A percentile compares a stretch with the other conserved stretches of the same genome.
These are phyloP conservation scores for Muntiacus reevesi DNA, from an alignment of 2,113 vertebrate species.

Conservation along the genomic window DNA sequence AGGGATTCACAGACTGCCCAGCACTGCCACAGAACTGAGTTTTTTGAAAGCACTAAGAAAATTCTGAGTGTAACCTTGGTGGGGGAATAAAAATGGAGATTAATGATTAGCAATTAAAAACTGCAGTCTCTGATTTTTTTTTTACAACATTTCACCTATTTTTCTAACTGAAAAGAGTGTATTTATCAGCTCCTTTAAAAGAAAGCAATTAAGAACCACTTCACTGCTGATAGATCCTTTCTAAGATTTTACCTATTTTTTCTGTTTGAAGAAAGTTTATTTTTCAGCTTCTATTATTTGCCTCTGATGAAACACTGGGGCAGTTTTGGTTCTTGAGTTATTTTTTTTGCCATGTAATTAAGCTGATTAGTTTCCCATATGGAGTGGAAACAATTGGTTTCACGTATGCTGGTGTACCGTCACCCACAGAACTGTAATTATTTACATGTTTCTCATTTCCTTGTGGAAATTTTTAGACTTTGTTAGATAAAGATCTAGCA, in stretches of 20 bases:
- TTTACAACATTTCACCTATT: constrained; percentile 57
- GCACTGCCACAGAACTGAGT: constrained; percentile 21
- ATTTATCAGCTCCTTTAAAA: constrained; percentile 54
- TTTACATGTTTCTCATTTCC: constrained; percentile 74
- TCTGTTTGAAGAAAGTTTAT: constrained; percentile 50
- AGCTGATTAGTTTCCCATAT: constrained; percentile 70
- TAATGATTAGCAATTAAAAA: constrained; percentile 39
- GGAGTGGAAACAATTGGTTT: constrained; percentile 64
- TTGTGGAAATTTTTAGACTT: constrained; percentile 58
- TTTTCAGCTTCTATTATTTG: constrained; percentile 61
- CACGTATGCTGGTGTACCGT: neutral
- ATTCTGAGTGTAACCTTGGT: constrained; percentile 65
- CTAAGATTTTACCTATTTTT: constrained; percentile 56
- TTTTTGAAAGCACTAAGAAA: constrained; percentile 48
- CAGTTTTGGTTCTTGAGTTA: constrained; percentile 31
- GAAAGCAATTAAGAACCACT: constrained; percentile 63
- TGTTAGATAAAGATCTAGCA: constrained; percentile 64
- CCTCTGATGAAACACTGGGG: constrained; percentile 50
- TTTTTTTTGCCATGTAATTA: constrained; percentile 29
- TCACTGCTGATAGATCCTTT: constrained; percentile 50
- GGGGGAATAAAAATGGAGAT: constrained; percentile 50
- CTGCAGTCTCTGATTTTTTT: constrained; percentile 51
- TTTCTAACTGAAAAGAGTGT: constrained; percentile 52
- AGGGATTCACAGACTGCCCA: neutral
- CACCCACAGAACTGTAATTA: constrained; percentile 28